Evolutionary conservation across 2,113 vertebrate species (phyloP).

Genomic region (Hirundichthys speculiger): DNA sequence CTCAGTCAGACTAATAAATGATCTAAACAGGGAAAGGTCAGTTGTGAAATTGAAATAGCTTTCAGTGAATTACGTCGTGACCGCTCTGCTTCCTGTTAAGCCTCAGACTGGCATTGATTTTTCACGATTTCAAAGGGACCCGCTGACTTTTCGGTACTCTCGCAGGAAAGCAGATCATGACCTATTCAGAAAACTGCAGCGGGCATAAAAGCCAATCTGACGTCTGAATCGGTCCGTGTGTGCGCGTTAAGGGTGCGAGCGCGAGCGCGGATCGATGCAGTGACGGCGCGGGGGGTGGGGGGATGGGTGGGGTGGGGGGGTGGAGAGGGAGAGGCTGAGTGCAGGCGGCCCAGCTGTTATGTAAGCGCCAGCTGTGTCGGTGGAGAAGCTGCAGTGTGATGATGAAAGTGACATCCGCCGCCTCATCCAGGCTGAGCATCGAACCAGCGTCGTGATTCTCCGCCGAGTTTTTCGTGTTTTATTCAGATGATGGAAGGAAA

Average conservation of each 20-base stretch:
- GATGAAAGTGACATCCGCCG: constrained; percentile 50
- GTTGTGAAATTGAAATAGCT: constrained; percentile 48
- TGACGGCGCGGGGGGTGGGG: constrained; percentile 15
- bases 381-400: constrained; percentile 38
- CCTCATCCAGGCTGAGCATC: constrained; percentile 34
- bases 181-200: constrained; percentile 39
- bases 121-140: constrained; percentile 48
- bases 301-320: constrained; percentile 13
- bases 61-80: constrained; percentile 50
- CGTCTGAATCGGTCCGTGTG: constrained; percentile 38
- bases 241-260: constrained; percentile 2
- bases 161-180: constrained; percentile 38
- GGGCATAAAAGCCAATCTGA: constrained; percentile 35
- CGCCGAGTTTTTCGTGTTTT: constrained; percentile 33
- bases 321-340: not conserved
- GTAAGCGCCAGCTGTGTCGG: constrained; percentile 64
- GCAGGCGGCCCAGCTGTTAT: constrained; percentile 45
- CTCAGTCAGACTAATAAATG: constrained; percentile 47
- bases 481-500: constrained; percentile 27
- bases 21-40: constrained; percentile 61
- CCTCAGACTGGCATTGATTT: constrained; percentile 52
- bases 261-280: constrained; percentile 35
- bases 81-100: constrained; percentile 52
- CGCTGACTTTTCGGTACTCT: constrained; percentile 55
- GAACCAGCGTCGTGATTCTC: constrained; percentile 28